Percentiles rank a stretch among this genome's conserved stretches.
phyloP scores from a whole-genome alignment of 1,140 invertebrate genomes.

The Probaryconus sp. region DNA sequence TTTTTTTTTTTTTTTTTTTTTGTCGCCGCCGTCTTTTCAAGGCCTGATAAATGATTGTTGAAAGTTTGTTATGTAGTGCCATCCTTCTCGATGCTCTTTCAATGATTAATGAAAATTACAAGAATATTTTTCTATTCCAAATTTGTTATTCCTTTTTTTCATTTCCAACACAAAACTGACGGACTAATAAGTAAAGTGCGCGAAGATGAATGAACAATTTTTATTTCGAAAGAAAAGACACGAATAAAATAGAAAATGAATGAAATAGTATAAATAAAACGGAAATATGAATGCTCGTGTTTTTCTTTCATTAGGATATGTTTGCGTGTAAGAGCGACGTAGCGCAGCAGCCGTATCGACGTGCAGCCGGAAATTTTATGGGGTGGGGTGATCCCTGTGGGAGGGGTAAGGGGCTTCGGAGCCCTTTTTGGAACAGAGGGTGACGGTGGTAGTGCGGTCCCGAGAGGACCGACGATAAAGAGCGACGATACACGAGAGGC shows the following conservation, averaged over 20 bases:
- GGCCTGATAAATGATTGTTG: slow-evolving; percentile 42
- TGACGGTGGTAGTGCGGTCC: slow-evolving; percentile 41
- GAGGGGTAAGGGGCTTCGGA: slow-evolving; percentile 2
- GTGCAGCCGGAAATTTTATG: slow-evolving; percentile 52
- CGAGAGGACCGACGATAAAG: slow-evolving; percentile 37
- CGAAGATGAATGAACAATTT: too few species aligned
- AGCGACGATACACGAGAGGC: slow-evolving; percentile 26
- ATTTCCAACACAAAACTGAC: too few species aligned
- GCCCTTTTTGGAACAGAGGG: slow-evolving; percentile 50
- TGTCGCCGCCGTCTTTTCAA: slow-evolving; percentile 30
- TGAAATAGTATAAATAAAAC: too few species aligned
- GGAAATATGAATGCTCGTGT: too few species aligned
- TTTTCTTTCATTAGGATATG: slow-evolving; percentile 27
- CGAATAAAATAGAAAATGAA: too few species aligned
- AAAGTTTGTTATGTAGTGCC: slow-evolving; percentile 37
- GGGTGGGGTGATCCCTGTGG: slow-evolving; percentile 7
- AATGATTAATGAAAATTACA: slow-evolving; percentile 53
- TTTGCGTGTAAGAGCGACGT: slow-evolving; percentile 41
- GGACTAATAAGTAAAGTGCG: too few species aligned
- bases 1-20: slow-evolving; percentile 4
- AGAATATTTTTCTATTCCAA: too few species aligned
- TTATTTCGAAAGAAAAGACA: too few species aligned
- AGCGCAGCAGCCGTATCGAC: slow-evolving; percentile 54
- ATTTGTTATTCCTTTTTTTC: too few species aligned
- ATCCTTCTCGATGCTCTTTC: too few species aligned